Evolutionary conservation across 2,888 invertebrate genomes (phyloP).

Genomic region (Gnatocerus cornutus): DNA sequence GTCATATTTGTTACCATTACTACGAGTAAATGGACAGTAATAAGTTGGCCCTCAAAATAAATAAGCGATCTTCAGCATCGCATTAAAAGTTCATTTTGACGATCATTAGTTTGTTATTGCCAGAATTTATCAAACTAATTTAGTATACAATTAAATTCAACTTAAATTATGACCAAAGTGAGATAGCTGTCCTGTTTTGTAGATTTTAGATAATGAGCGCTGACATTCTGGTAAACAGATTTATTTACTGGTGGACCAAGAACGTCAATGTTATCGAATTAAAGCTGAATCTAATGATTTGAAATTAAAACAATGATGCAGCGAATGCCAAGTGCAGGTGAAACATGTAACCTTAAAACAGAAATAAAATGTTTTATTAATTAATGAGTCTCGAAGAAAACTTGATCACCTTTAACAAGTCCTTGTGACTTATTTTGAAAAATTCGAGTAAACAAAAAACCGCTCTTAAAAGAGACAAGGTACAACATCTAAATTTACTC

Average conservation of each 20-base stretch:
- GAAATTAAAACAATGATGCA: conserved; percentile 1
- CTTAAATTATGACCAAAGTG: conserved; percentile 19
- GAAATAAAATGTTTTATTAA: conserved; percentile 30
- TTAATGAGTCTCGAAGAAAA: conserved; percentile 32
- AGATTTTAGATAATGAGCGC: conserved; percentile 47
- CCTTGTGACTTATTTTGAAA: conserved; percentile 43
- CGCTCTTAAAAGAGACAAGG: conserved; percentile 21
- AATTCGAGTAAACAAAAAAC: conserved; percentile 27
- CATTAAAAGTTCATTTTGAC: conserved; percentile 25
- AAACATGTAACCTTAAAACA: conserved; percentile 26
- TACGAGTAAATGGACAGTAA: conserved; percentile 7
- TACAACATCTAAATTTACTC: conserved; percentile 31
- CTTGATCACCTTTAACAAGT: conserved; percentile 41
- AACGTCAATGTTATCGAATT: neutral
- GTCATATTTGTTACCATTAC: conserved; percentile 29
- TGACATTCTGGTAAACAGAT: conserved; percentile 42
- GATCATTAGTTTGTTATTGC: conserved; percentile 14
- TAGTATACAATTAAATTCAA: conserved; percentile 29
- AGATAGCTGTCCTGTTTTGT: conserved; percentile 28
- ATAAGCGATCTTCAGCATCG: neutral
- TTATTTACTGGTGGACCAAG: conserved; percentile 26
- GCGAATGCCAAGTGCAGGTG: conserved; percentile 6
- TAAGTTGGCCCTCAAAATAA: conserved; percentile 16
- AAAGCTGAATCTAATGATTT: neutral
- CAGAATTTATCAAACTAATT: conserved; percentile 39